These are phyloP conservation scores for Petaurus breviceps DNA, from an alignment of 2,113 vertebrate species.

Conservation along the genomic window DNA sequence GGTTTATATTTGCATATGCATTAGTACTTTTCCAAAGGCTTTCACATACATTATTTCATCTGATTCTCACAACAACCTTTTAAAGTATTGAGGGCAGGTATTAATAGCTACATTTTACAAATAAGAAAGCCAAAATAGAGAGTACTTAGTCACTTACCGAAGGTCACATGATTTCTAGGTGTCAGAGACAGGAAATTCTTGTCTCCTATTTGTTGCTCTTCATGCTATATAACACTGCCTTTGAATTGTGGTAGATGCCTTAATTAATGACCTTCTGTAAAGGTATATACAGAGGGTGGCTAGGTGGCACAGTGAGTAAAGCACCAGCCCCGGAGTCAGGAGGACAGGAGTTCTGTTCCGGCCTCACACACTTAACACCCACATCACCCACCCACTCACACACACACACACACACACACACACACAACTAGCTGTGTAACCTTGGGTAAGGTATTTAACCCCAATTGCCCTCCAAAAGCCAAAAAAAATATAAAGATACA, in stretches of 20 bases:
- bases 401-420: too few species aligned
- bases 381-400: too few species aligned
- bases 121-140: not conserved
- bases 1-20: not conserved
- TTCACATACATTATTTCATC: not conserved
- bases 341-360: not conserved
- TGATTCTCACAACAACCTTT: not conserved
- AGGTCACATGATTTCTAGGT: not conserved
- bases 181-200: not conserved
- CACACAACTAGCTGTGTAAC: too few species aligned
- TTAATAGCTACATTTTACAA: not conserved
- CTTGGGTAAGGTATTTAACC: too few species aligned
- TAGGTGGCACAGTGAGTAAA: too few species aligned
- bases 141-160: not conserved
- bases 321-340: too few species aligned
- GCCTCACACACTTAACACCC: too few species aligned
- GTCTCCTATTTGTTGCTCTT: not conserved
- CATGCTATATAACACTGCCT: not conserved
- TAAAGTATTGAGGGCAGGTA: not conserved
- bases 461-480: too few species aligned
- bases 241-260: not conserved
- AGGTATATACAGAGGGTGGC: not conserved
- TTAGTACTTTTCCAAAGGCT: not conserved
- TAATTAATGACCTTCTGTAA: not conserved
- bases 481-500: not conserved